Evolutionary conservation across 2,797 vertebrate species (phyloP), one percentile per base, ranked within the genome.

Genomic region (Xerus rutilus): DNA sequence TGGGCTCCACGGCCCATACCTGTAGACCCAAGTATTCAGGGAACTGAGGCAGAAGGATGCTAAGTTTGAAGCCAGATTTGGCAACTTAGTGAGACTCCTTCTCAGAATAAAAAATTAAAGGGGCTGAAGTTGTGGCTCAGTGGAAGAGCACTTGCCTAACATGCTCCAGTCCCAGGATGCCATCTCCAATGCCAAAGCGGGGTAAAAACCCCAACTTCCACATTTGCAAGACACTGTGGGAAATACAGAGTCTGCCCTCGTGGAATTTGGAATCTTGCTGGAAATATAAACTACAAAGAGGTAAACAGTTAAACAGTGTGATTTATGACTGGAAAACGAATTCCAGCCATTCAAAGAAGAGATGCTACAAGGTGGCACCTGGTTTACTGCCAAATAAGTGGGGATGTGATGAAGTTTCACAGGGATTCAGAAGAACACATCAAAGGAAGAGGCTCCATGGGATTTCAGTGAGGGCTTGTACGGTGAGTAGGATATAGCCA

Each of bases 301-400:
- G 95, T 93, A 47, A 96, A 91, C 79, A 65, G 35, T 93, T 94
- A 94, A 90, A 91, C 82, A 97, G 94, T 86, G 88, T 9, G 18
- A 59, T 54, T 94, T 47, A 76, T 86, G 64, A 96, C 95, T 79
- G 94, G 79, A 96, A 86, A 96, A 95, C 84, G 86, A 93, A 94
- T 43, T 78, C 57, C 14, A 86, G 81, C 87, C 90, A 88, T 35
- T 28, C 77, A 81, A 4, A 93, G 87, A 70, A 87, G 59, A 91
- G 73, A 65, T 94, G 93, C 91, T 90, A 96, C 89, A 95, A 96
- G 92, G 85, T 12, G 83, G 69, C 73, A 79, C 39, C 77, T 96
- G 77, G 85, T 52, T 85, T 84, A 74, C 65, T 88, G 93, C 85
- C 94, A 97, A 73, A 89, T 67, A 89, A 89, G 59, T 91, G 72